Percentiles rank a stretch among this genome's conserved stretches.
Evolutionary conservation across 2,113 vertebrate genomes (phyloP).

Genomic region (Epinephelus moara): DNA sequence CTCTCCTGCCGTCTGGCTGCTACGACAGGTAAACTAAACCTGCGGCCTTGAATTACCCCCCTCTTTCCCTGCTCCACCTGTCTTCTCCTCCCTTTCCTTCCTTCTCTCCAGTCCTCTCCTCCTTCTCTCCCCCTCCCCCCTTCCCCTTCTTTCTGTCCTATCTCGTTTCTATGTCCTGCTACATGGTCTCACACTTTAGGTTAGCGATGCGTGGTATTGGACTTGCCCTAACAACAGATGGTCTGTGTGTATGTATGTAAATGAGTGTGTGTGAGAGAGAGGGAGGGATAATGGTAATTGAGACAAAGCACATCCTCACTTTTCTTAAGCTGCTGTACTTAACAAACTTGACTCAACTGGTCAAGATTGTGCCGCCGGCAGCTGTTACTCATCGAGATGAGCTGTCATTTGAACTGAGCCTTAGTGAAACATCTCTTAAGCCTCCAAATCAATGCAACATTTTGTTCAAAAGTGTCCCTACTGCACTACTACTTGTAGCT

Average conservation of each 20-base stretch:
- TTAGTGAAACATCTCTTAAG: background rate
- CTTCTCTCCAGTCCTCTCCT: slow-evolving; percentile 4
- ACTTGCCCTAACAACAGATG: slow-evolving; percentile 44
- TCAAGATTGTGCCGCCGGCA: background rate
- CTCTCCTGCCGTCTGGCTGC: slow-evolving; percentile 73
- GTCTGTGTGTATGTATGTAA: slow-evolving; percentile 22
- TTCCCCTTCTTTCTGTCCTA: slow-evolving; percentile 28
- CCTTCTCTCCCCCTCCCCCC: background rate
- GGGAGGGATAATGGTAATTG: background rate
- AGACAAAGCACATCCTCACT: slow-evolving; percentile 30
- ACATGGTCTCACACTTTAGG: slow-evolving; percentile 54
- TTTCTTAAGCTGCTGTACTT: background rate
- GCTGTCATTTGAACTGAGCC: background rate
- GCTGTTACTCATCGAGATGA: background rate
- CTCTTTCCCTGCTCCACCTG: slow-evolving; percentile 17
- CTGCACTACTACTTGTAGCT: too few species aligned
- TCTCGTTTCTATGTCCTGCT: slow-evolving; percentile 29
- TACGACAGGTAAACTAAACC: slow-evolving; percentile 74
- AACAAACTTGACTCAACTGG: background rate
- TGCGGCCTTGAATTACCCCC: slow-evolving; percentile 73
- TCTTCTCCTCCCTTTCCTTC: slow-evolving; percentile 28
- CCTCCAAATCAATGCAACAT: background rate
- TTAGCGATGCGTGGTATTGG: slow-evolving; percentile 45
- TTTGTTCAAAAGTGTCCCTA: background rate
- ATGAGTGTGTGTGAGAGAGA: background rate